Evolutionary conservation across 2,113 vertebrate genomes (phyloP), one percentile per base, ranked within the genome.

Genomic region (Rhinolophus ferrumequinum): DNA sequence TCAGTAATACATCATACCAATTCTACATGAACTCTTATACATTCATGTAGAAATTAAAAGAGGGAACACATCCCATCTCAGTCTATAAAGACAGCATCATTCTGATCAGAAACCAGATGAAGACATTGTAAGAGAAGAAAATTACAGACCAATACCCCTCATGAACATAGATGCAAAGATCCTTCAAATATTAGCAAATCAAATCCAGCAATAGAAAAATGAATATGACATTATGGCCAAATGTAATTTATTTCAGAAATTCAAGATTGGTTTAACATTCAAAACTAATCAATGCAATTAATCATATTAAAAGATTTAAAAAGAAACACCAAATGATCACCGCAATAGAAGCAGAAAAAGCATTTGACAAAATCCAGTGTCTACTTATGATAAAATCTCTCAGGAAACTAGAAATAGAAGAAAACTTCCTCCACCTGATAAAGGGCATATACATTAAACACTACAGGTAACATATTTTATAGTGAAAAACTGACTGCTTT

Each of bases 241-340:
- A 18, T 58, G 15, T 22, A 2, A 75, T 72, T 88, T 92, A 81
- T 92, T 94, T 77, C n/a, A 90, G 19, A 89, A 94, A 90, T 86
- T 85, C 24, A 87, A 82, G 54, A 66, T 41, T 62, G 47, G 15
- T 58, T 90, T 81, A 92, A 66, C n/a, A 94, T 62, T 56, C n/a
- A 92, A 76, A 64, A 81, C 89, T 33, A 76, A 88, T 33, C 69
- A 83, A 41, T 76, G 52, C 16, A 75, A 70, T 88, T 75, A 75
- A 75, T 58, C 30, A 70, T 58, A 30, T 22, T 50, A 62, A 96
- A 83, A 85, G 19, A 92, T 35, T 69, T 16, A 54, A 92, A 79
- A 76, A 75, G n/a, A 75, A 94, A 81, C 21, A 60, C 26, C 58
- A 85, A 81, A 85, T 58, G 13, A 90, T 88, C 35, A 64, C 38